phyloP scores from a whole-genome alignment of 2,888 invertebrate genomes.

The Protonemura montana region DNA sequence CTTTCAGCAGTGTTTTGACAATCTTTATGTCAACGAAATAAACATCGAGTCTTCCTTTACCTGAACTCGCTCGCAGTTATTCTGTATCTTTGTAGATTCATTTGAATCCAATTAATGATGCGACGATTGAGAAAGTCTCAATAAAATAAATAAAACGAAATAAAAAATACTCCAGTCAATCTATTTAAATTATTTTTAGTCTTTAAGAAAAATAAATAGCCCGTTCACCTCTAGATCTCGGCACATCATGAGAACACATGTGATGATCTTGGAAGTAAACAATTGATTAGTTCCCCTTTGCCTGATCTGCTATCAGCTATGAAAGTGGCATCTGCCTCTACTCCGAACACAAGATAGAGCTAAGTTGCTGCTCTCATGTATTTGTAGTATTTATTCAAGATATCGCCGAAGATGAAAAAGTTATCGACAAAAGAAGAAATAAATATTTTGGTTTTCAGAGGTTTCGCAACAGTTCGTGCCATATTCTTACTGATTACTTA shows the following conservation, averaged over 20 bases:
- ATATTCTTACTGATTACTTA: no score
- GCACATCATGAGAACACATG: not conserved
- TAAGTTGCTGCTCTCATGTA: not conserved
- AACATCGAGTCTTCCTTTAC: no score
- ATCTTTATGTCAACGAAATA: no score
- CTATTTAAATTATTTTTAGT: constrained; percentile 4
- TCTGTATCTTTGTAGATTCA: not conserved
- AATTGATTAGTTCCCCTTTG: not conserved
- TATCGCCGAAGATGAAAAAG: no score
- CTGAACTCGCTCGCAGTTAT: no score
- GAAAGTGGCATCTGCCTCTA: not conserved
- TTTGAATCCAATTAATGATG: not conserved
- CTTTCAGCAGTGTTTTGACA: no score
- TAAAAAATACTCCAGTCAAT: not conserved
- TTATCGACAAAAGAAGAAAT: no score
- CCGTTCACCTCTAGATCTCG: not conserved
- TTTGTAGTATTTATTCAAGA: not conserved
- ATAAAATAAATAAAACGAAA: not conserved
- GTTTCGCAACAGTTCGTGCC: no score
- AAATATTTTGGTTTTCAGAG: no score
- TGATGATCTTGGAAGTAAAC: not conserved
- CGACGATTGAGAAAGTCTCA: not conserved
- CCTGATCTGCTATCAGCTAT: not conserved
- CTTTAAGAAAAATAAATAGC: not conserved
- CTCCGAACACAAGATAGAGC: not conserved